Conservation (phyloP, 1,140 invertebrate genomes). For the Elymnias hypermnestra region DNA sequence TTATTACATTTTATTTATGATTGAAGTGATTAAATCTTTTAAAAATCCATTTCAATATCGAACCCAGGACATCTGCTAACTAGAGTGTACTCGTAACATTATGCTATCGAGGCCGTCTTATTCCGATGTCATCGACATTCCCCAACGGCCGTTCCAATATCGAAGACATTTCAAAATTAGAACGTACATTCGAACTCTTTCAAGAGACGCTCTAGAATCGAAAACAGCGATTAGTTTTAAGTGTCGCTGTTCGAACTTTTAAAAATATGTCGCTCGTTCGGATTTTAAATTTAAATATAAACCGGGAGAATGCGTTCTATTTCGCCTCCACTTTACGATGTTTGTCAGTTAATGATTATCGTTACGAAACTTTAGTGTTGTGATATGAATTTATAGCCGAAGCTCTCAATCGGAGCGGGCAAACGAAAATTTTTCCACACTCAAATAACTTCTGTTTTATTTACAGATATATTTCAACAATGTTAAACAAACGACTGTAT, state of each 20-base stretch:
- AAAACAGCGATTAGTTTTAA: slow-evolving; percentile 70
- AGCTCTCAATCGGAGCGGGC: slow-evolving; percentile 12
- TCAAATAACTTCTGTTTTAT: neutral
- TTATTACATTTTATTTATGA: too few species aligned
- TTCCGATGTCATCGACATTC: slow-evolving; percentile 38
- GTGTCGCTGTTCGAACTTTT: slow-evolving; percentile 67
- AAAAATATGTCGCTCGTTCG: slow-evolving; percentile 67
- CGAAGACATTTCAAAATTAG: slow-evolving; percentile 62
- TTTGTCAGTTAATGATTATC: slow-evolving; percentile 67
- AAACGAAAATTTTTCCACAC: slow-evolving; percentile 1
- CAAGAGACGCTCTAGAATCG: slow-evolving; percentile 60
- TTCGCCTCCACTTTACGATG: slow-evolving; percentile 63
- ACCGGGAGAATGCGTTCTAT: slow-evolving; percentile 64
- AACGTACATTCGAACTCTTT: slow-evolving; percentile 65
- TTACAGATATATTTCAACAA: too few species aligned
- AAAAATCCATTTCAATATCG: too few species aligned
- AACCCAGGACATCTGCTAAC: too few species aligned
- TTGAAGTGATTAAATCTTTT: too few species aligned
- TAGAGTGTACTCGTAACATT: too few species aligned
- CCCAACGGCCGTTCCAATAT: slow-evolving; percentile 51
- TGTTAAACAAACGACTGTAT: too few species aligned
- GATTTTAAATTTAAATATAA: slow-evolving; percentile 68
- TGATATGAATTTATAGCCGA: slow-evolving; percentile 49
- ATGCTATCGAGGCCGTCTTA: too few species aligned
- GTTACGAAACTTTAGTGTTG: slow-evolving; percentile 54